phyloP scores from a whole-genome alignment of 2,888 invertebrate genomes.

The Latrodectus elegans region DNA sequence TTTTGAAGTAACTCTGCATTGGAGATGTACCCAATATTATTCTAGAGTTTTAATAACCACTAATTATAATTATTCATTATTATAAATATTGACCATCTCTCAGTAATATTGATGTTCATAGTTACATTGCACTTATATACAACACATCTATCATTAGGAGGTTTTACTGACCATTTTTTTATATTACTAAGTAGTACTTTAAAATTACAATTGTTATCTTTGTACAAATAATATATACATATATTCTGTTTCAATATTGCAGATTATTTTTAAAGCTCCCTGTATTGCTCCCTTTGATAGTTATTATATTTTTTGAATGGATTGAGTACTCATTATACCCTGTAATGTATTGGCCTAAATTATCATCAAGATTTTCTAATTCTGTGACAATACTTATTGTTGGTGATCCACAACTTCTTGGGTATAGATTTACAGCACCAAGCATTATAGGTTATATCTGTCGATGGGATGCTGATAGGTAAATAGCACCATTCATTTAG shows the following conservation, averaged over 20 bases:
- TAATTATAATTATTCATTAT: no score
- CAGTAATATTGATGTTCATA: no score
- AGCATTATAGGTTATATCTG: constrained; percentile 81
- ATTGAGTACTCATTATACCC: constrained; percentile 46
- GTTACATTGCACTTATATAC: no score
- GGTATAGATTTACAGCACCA: constrained; percentile 83
- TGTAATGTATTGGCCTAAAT: constrained; percentile 41
- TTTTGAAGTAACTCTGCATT: no score
- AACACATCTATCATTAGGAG: no score
- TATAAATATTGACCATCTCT: no score
- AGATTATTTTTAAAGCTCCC: background rate
- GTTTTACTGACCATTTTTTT: no score
- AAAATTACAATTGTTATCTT: no score
- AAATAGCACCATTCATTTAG: constrained; percentile 71
- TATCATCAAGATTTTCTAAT: background rate
- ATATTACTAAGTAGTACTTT: no score
- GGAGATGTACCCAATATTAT: no score
- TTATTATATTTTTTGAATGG: background rate
- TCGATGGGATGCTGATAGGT: constrained; percentile 93
- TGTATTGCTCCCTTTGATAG: background rate
- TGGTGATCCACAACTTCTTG: constrained; percentile 95
- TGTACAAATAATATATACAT: no score
- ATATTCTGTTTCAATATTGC: background rate
- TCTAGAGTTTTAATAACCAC: no score
- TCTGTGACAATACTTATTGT: constrained; percentile 80